Conservation (phyloP, 2,113 vertebrate species). For the Tor tambroides region DNA sequence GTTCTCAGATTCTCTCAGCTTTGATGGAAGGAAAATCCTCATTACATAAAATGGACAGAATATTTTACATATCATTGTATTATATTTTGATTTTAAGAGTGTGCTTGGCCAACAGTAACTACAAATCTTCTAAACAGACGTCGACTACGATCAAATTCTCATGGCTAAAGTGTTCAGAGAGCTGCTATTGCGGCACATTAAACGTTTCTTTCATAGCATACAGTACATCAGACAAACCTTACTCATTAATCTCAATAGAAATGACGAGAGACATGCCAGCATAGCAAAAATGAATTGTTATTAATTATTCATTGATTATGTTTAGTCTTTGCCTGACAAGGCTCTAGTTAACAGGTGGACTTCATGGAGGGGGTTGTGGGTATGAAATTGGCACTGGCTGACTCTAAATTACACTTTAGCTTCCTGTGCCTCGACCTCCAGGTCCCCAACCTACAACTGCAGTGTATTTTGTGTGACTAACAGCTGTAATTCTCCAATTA, state of each 20-base stretch:
- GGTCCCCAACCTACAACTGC: slow-evolving; percentile 76
- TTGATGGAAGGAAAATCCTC: not conserved
- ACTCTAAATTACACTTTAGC: slow-evolving; percentile 80
- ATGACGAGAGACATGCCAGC: slow-evolving; percentile 35
- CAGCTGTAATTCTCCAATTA: slow-evolving; percentile 84
- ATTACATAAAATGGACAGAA: not conserved
- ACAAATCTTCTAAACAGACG: not conserved
- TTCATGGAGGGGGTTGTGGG: slow-evolving; percentile 53
- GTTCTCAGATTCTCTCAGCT: not conserved
- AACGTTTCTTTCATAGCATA: slow-evolving; percentile 5
- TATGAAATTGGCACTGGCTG: slow-evolving; percentile 66
- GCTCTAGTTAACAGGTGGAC: slow-evolving; percentile 70
- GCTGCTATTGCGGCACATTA: not conserved
- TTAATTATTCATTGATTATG: slow-evolving; percentile 63
- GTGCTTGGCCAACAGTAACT: too few species aligned
- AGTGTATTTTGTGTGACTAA: slow-evolving; percentile 82
- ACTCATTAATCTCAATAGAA: slow-evolving; percentile 65
- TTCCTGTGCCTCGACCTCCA: slow-evolving; percentile 77
- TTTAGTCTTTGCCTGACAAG: slow-evolving; percentile 68
- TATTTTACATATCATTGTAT: too few species aligned
- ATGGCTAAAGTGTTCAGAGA: not conserved
- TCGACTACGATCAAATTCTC: not conserved
- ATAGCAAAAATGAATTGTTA: slow-evolving; percentile 54
- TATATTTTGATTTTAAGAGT: not conserved
- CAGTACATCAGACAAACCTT: slow-evolving; percentile 10